Evolutionary conservation across 2,113 vertebrate genomes (phyloP), one percentile per base, ranked within the genome.

Genomic region (Toxotes chatareus): DNA sequence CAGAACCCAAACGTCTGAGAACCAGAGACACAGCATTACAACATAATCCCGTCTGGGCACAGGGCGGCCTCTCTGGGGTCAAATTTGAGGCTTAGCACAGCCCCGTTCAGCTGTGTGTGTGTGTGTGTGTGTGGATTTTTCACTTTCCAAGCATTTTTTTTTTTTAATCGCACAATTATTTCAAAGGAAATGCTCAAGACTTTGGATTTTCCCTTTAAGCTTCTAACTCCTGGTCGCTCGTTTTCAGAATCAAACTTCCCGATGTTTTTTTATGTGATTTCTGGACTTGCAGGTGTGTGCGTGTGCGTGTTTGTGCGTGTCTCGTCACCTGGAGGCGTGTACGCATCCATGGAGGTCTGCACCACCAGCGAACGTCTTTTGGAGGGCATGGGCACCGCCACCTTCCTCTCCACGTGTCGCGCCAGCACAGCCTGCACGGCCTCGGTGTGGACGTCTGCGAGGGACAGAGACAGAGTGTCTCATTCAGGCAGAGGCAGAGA

Each of bases 281-380:
- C 47, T 49, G 17, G 47, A 49, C 17, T 36, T 4, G 2, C 13
- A 14, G 2, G 44, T 47, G 70, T 46, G 69, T 57, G 31, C 40
- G 69, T 70, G 70, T 55, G 51, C 40, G 69, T 70, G 70, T 55
- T 44, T 76, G 86, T 47, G 21, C 77, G 66, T 80, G 79, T 82
- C 70, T 78, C 13, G 91, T 97, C 91, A 99, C 98, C 98, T 96
- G 98, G 98, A 89, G 98, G 98, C 2, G 98, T 99, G 93, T 99
- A 99, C n/a, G 98, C 98, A 53, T 99, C 98, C 98, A 99, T 99
- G 63, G 98, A 99, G 57, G 98, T 99, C 94, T 99, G 98, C 31
- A 99, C 98, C 84, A 99, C 98, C 94, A 99, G 94, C 0, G 98
- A 99, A 53, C 98, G 97, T 80, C 98, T 95, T 73, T 99, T 99